Percentiles rank a stretch among this genome's conserved stretches.
phyloP scores from a whole-genome alignment of 2,888 invertebrate species.

The Bruchidius siliquastri region DNA sequence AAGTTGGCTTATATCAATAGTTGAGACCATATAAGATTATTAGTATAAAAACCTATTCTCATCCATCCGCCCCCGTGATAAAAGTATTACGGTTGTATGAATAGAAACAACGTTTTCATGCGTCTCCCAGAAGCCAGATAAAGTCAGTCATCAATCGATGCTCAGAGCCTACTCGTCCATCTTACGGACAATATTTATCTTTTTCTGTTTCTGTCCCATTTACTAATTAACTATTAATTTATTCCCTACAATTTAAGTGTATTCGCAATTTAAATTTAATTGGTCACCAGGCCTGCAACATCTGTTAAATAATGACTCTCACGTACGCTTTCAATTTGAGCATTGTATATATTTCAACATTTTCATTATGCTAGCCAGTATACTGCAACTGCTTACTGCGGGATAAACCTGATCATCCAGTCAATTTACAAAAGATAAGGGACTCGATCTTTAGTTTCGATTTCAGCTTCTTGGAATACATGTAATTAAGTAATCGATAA shows the following conservation, averaged over 20 bases:
- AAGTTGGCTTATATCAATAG: no score
- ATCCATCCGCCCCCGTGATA: no score
- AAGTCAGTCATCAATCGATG: no score
- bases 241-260: neutral
- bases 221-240: neutral
- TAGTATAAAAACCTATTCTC: no score
- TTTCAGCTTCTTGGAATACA: neutral
- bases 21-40: no score
- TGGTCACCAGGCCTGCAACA: neutral
- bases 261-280: neutral
- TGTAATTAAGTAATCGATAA: neutral
- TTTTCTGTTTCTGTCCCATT: neutral
- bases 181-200: neutral
- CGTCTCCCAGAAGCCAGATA: no score
- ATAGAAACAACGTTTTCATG: no score
- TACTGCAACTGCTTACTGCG: neutral
- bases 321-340: neutral
- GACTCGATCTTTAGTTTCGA: neutral
- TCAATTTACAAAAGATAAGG: neutral
- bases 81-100: no score
- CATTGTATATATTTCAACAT: neutral
- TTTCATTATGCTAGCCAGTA: neutral
- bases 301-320: neutral
- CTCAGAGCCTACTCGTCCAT: neutral
- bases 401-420: neutral